Conservation (phyloP, 1,140 invertebrate genomes). For the Chionoecetes opilio region DNA sequence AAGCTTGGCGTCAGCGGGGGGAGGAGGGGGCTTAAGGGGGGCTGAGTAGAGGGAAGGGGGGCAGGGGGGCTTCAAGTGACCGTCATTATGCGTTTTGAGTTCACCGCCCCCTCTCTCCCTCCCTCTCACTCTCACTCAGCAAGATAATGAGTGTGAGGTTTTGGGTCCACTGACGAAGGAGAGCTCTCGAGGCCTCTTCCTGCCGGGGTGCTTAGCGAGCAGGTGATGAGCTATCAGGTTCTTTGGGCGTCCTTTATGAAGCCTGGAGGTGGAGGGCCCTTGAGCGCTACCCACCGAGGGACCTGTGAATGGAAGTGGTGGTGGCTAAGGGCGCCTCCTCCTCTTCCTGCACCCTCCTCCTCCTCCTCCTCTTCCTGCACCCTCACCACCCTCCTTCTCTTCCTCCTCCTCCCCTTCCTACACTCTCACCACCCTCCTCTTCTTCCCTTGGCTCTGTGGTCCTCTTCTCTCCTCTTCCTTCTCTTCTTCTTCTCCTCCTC, state of each 20-base stretch:
- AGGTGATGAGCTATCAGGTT: slow-evolving; percentile 28
- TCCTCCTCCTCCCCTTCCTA: neutral
- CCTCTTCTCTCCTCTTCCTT: neutral
- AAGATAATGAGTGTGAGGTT: slow-evolving; percentile 20
- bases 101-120: neutral
- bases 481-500: slow-evolving; percentile 32
- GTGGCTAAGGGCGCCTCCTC: neutral
- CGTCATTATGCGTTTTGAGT: neutral
- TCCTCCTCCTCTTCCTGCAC: neutral
- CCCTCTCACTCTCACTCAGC: neutral
- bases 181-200: neutral
- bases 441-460: slow-evolving; percentile 18
- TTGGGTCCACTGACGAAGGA: neutral
- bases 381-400: neutral
- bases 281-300: neutral
- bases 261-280: neutral
- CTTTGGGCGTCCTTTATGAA: slow-evolving; percentile 27
- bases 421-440: neutral
- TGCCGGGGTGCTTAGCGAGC: slow-evolving; percentile 2
- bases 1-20: slow-evolving; percentile 11
- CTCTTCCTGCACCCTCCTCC: neutral
- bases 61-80: neutral
- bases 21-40: neutral
- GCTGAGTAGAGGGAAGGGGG: neutral
- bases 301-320: neutral